Percentiles rank a stretch among this genome's conserved stretches.
phyloP scores from a whole-genome alignment of 2,797 vertebrate species.

The Craterocephalus amniculus region DNA sequence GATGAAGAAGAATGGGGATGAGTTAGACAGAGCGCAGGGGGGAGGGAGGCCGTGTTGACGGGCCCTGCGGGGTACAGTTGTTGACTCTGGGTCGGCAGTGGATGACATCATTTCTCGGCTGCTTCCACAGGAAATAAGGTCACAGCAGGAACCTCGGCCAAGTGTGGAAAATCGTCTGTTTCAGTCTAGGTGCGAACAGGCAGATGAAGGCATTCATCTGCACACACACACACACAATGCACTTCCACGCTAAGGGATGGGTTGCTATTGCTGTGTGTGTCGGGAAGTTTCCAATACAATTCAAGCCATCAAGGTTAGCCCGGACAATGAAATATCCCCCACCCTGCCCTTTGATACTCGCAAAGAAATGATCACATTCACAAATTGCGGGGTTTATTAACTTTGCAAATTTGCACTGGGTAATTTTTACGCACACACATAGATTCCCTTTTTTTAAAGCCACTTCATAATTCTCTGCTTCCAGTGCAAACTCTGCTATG shows the following conservation, averaged over 20 bases:
- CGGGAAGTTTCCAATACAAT: conserved; percentile 67
- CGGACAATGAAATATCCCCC: conserved; percentile 49
- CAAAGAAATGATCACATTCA: conserved; percentile 18
- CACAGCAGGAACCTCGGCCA: conserved; percentile 77
- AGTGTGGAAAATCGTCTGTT: conserved; percentile 62
- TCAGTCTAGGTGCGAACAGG: conserved; percentile 45
- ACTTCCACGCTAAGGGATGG: conserved; percentile 26
- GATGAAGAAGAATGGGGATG: conserved; percentile 11
- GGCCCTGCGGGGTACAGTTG: conserved; percentile 46
- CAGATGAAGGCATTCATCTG: conserved; percentile 49
- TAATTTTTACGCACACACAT: conserved; percentile 9
- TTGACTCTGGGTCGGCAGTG: conserved; percentile 71
- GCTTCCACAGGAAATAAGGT: conserved; percentile 84
- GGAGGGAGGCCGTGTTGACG: background rate
- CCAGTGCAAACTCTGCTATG: conserved; percentile 54
- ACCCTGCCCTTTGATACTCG: conserved; percentile 11
- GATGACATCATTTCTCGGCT: conserved; percentile 80
- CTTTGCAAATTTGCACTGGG: conserved; percentile 29
- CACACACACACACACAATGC: conserved; percentile 1
- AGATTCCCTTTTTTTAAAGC: conserved; percentile 25
- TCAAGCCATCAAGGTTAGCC: conserved; percentile 57
- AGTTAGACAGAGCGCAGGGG: conserved; percentile 19
- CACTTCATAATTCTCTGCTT: conserved; percentile 62
- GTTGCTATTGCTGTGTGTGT: conserved; percentile 58
- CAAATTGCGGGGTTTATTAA: conserved; percentile 41